Evolutionary conservation across 2,113 vertebrate genomes (phyloP).

Genomic region (Synodontis membranacea): DNA sequence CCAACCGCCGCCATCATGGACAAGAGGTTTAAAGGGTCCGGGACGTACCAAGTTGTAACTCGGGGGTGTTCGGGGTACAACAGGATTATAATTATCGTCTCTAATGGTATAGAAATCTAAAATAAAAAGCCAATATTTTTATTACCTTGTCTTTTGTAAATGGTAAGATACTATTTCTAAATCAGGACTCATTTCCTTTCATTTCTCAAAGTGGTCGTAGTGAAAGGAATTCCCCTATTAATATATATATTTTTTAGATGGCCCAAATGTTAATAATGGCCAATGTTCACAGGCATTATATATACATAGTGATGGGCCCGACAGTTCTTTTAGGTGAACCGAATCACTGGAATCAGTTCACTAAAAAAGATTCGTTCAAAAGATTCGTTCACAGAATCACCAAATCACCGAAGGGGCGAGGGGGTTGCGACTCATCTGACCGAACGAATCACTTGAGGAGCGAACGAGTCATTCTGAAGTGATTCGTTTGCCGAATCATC

Average conservation of each 20-base stretch:
- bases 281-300: not conserved
- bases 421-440: too few species aligned
- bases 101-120: not conserved
- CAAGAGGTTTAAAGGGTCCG: slow-evolving; percentile 35
- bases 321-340: too few species aligned
- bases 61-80: not conserved
- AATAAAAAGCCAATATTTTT: too few species aligned
- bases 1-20: not conserved
- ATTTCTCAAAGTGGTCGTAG: not conserved
- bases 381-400: too few species aligned
- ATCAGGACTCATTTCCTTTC: not conserved
- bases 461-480: too few species aligned
- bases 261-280: not conserved
- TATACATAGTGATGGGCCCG: too few species aligned
- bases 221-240: not conserved
- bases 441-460: too few species aligned
- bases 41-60: slow-evolving; percentile 44
- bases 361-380: too few species aligned
- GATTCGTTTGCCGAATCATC: too few species aligned
- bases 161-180: not conserved
- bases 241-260: not conserved
- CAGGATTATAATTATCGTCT: not conserved
- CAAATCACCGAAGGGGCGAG: too few species aligned
- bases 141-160: accelerated
- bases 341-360: too few species aligned